Evolutionary conservation across 2,113 vertebrate genomes (phyloP).

Genomic region (Erinaceus europaeus): DNA sequence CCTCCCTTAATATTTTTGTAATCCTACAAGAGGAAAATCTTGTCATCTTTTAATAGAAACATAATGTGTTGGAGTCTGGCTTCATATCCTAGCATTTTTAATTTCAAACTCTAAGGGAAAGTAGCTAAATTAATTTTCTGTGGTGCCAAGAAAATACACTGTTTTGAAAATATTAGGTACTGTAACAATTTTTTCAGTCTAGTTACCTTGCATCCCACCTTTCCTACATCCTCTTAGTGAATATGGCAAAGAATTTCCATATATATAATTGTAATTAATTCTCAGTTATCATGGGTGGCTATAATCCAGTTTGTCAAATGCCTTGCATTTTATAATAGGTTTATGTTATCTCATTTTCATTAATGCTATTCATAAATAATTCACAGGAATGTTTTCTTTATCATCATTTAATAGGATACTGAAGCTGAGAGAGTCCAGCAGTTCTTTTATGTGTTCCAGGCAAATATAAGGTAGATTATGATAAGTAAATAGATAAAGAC

Average conservation of each 20-base stretch:
- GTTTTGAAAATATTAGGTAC: not conserved
- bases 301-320: no score
- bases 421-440: not conserved
- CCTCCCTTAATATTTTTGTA: not conserved
- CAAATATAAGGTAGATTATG: not conserved
- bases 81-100: not conserved
- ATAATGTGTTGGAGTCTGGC: not conserved
- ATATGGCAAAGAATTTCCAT: not conserved
- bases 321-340: not conserved
- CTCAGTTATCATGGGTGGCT: no score
- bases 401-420: not conserved
- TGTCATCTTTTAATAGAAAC: not conserved
- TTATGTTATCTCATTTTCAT: not conserved
- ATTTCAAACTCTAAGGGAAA: not conserved
- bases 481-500: not conserved
- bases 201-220: not conserved
- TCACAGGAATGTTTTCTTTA: not conserved
- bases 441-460: not conserved
- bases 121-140: not conserved
- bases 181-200: no score
- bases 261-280: not conserved
- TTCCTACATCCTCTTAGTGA: not conserved
- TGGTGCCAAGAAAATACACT: not conserved
- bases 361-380: not conserved
- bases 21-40: not conserved